Evolutionary conservation across 2,113 vertebrate genomes (phyloP).

Genomic region (Caracal caracal): DNA sequence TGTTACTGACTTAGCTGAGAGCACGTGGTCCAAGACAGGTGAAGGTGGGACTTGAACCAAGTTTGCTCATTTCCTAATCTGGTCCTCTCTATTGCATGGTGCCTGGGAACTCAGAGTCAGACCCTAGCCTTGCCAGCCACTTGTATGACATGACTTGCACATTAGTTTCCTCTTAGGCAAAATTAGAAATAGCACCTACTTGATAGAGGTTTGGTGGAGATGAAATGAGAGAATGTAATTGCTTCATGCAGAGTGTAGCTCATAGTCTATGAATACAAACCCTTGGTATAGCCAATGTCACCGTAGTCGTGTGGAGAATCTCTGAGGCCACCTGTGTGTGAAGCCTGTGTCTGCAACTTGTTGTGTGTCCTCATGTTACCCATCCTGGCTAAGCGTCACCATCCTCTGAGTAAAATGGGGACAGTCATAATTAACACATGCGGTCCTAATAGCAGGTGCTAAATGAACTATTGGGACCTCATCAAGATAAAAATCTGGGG

Average conservation of each 20-base stretch:
- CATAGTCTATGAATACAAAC: background rate
- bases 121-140: accelerated
- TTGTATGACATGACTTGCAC: background rate
- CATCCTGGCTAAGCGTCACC: background rate
- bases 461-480: too few species aligned
- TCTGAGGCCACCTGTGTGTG: too few species aligned
- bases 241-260: background rate
- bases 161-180: background rate
- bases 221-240: background rate
- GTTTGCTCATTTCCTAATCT: background rate
- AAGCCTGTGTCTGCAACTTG: background rate
- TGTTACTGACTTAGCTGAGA: too few species aligned
- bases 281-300: accelerated
- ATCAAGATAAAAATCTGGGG: too few species aligned
- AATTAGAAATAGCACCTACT: background rate
- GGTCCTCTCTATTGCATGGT: background rate
- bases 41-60: background rate
- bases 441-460: background rate
- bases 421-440: accelerated
- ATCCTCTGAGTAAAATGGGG: background rate
- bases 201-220: background rate
- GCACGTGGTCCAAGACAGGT: background rate
- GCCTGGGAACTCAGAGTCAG: background rate
- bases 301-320: background rate
- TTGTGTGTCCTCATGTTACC: background rate